phyloP scores from a whole-genome alignment of 2,888 invertebrate species.

The Dryomyza anilis region DNA sequence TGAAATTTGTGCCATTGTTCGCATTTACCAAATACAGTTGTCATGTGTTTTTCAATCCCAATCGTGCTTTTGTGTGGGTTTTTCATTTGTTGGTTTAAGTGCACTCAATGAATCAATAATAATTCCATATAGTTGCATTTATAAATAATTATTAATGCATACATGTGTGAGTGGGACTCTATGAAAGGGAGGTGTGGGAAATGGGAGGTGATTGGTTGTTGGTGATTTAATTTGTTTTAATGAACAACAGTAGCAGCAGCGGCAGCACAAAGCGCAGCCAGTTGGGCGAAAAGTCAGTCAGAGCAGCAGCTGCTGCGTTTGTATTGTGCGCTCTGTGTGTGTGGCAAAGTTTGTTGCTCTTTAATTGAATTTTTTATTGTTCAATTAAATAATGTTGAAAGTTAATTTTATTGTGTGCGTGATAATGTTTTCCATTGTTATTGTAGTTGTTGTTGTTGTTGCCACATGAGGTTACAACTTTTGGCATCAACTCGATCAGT shows the following conservation, averaged over 20 bases:
- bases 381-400: not conserved
- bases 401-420: not conserved
- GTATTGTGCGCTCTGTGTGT: not conserved
- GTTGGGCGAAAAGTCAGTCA: not conserved
- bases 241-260: not conserved
- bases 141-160: slow-evolving; percentile 27
- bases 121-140: slow-evolving; percentile 28
- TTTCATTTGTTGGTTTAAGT: slow-evolving; percentile 18
- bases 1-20: too few species aligned
- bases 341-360: slow-evolving; percentile 6
- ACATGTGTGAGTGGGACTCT: not conserved
- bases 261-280: not conserved
- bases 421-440: slow-evolving; percentile 2
- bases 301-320: not conserved
- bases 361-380: not conserved
- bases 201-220: not conserved
- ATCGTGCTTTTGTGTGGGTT: not conserved
- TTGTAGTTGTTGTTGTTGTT: not conserved
- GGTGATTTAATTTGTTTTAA: slow-evolving; percentile 20
- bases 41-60: not conserved
- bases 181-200: not conserved
- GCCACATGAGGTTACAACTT: not conserved
- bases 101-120: slow-evolving; percentile 28
- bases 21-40: too few species aligned
- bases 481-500: not conserved